Evolutionary conservation across 1,140 invertebrate genomes (phyloP).

Genomic region (Gonioctena quinquepunctata): DNA sequence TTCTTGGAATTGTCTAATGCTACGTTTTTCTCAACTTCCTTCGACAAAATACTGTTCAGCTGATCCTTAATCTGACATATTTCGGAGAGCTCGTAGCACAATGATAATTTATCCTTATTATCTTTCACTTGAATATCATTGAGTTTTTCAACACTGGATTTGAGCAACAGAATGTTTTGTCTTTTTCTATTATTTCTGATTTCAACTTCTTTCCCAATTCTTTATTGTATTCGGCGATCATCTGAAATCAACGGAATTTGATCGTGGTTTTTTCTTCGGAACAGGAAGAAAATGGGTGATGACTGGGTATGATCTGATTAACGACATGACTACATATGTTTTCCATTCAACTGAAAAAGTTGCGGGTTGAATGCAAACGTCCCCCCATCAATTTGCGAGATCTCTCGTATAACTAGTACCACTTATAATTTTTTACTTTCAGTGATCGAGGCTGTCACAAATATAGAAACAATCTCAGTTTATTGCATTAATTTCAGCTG

Average conservation of each 20-base stretch:
- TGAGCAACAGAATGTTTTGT: conserved; percentile 41
- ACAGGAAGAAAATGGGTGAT: too few relatives aligned
- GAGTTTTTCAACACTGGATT: conserved; percentile 40
- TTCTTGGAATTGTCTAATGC: conserved; percentile 40
- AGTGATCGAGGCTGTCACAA: too few relatives aligned
- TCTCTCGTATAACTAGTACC: too few relatives aligned
- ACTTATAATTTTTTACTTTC: too few relatives aligned
- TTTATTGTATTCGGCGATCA: conserved; percentile 52
- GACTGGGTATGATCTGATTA: too few relatives aligned
- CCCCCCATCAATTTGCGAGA: too few relatives aligned
- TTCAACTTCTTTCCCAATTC: conserved; percentile 46
- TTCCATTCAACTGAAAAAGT: too few relatives aligned
- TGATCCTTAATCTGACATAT: conserved; percentile 43
- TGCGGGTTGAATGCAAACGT: too few relatives aligned
- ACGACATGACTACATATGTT: too few relatives aligned
- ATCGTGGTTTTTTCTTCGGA: too few relatives aligned
- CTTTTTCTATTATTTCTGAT: conserved; percentile 39
- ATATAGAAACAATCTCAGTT: too few relatives aligned
- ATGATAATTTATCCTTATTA: conserved; percentile 43
- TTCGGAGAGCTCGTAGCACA: conserved; percentile 48
- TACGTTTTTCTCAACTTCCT: conserved; percentile 41
- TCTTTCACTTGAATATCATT: conserved; percentile 45
- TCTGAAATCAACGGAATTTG: conserved; percentile 31
- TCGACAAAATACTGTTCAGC: conserved; percentile 38
- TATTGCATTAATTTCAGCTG: too few relatives aligned